Percentiles rank a stretch among this genome's conserved stretches.
Conservation (phyloP, 2,797 vertebrate species). For the Fistularia tabacaria region DNA sequence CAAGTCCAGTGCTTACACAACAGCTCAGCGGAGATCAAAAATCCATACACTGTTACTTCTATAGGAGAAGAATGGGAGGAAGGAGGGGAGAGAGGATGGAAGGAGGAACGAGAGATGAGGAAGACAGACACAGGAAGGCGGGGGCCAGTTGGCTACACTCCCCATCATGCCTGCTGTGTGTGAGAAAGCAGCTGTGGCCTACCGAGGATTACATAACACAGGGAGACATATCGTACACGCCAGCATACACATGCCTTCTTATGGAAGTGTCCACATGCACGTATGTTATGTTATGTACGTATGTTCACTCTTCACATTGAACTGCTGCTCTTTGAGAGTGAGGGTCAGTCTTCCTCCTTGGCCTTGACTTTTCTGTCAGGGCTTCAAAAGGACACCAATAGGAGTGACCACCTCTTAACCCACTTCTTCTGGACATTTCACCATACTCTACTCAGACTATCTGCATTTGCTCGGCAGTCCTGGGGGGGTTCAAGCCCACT, state of each 20-base stretch:
- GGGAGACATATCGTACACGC: slow-evolving; percentile 30
- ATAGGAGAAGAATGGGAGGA: slow-evolving; percentile 21
- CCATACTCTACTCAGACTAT: slow-evolving; percentile 4
- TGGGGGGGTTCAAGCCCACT: slow-evolving; percentile 38
- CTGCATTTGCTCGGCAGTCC: slow-evolving; percentile 17
- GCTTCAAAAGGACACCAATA: not conserved
- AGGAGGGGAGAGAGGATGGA: not conserved
- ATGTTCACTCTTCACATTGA: too few species aligned
- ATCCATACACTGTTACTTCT: slow-evolving; percentile 56
- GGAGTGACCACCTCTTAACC: not conserved
- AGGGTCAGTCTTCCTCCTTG: not conserved
- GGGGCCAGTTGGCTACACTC: slow-evolving; percentile 44
- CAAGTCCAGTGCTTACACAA: slow-evolving; percentile 32
- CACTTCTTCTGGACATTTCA: not conserved
- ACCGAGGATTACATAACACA: slow-evolving; percentile 73
- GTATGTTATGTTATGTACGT: too few species aligned
- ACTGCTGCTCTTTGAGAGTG: not conserved
- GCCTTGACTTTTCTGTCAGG: not conserved
- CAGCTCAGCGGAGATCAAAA: slow-evolving; percentile 44
- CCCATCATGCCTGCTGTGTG: slow-evolving; percentile 47
- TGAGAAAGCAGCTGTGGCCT: slow-evolving; percentile 71
- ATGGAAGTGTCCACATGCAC: too few species aligned
- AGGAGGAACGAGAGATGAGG: slow-evolving; percentile 1
- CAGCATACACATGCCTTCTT: slow-evolving; percentile 5
- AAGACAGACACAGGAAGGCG: slow-evolving; percentile 36